phyloP scores from a whole-genome alignment of 1,140 invertebrate genomes.

The Bactericera cockerelli region DNA sequence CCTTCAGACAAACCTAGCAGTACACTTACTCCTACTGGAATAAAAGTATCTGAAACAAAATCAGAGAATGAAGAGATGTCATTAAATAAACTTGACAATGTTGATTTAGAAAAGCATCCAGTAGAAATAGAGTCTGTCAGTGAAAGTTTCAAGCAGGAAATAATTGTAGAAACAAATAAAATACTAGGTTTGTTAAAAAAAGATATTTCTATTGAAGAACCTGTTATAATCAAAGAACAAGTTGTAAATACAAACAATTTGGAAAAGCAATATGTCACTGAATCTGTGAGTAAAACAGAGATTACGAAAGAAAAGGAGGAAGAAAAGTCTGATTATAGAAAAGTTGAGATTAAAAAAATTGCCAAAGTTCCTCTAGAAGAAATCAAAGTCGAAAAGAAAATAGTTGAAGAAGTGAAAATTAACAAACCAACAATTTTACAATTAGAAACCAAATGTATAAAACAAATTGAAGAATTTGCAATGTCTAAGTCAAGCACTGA shows the following conservation, averaged over 20 bases:
- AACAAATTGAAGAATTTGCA: conserved; percentile 3
- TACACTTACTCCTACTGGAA: background rate
- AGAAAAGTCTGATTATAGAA: no score
- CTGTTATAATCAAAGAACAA: no score
- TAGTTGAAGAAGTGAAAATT: background rate
- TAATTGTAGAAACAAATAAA: conserved; percentile 2
- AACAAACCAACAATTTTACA: conserved; percentile 1
- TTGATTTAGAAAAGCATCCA: background rate
- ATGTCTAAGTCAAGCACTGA: background rate
- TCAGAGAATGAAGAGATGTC: background rate
- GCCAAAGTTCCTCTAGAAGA: no score
- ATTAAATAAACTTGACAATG: background rate
- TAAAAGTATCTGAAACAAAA: background rate
- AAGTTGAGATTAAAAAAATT: no score
- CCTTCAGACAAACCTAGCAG: background rate
- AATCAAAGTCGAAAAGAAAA: background rate
- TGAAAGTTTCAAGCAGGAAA: conserved; percentile 5
- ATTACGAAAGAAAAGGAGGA: no score
- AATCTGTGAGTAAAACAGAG: no score
- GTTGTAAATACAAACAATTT: no score
- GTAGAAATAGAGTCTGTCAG: background rate
- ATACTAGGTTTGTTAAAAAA: background rate
- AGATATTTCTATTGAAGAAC: background rate
- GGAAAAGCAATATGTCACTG: no score
- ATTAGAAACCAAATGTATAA: conserved; percentile 6